Evolutionary conservation across 2,797 vertebrate genomes (phyloP).

Genomic region (Girardinus metallicus): DNA sequence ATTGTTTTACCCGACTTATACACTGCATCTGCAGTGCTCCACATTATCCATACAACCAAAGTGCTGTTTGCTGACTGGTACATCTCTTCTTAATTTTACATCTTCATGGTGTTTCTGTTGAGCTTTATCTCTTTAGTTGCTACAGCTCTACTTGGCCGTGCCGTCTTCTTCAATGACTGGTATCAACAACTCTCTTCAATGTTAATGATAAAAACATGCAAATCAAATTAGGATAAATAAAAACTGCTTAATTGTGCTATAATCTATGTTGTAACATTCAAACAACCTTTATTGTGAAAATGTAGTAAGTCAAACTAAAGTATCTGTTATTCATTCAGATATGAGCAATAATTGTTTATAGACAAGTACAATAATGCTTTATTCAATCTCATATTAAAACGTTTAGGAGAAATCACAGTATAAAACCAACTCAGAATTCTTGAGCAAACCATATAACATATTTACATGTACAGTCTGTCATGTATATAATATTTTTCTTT

Average conservation of each 20-base stretch:
- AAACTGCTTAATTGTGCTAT: not conserved
- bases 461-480: not conserved
- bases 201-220: not conserved
- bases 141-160: not conserved
- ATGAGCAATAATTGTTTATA: not conserved
- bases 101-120: not conserved
- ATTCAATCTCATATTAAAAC: conserved; percentile 19
- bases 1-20: not conserved
- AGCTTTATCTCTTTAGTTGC: not conserved
- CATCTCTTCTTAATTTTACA: not conserved
- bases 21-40: not conserved
- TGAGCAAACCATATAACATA: not conserved
- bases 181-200: not conserved
- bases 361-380: conserved; percentile 17
- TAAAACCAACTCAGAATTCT: conserved; percentile 13
- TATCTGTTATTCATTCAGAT: not conserved
- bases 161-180: not conserved
- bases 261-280: not conserved
- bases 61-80: not conserved
- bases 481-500: not conserved
- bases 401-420: conserved; percentile 17
- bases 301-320: not conserved
- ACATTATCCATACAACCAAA: not conserved
- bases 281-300: not conserved
- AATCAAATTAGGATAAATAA: not conserved